Base-by-base conservation (phyloP, 2,113 vertebrate species). In the Athene noctua region DNA sequence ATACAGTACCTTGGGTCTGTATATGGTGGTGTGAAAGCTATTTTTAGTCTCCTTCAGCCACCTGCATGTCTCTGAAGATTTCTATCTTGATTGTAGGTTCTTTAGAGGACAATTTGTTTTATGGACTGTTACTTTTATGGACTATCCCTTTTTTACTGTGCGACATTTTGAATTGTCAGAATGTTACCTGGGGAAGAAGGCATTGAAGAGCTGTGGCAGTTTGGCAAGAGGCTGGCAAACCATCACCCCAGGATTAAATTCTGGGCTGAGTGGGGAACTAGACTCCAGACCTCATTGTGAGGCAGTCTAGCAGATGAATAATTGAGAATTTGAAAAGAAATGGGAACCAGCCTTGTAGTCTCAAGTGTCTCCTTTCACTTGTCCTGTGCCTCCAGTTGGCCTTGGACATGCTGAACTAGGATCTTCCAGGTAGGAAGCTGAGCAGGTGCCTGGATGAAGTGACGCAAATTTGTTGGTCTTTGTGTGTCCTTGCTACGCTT, bases 21-120 rank as follows among this genome's bases (percentile, higher is more conserved):
- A 26, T 6, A 6, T 13, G 77, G 65, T 62, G 70, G 40, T 1
- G 3, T 0, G 0, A 59, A 61, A 72, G 66, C 70, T 94, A 85
- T 95, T 96, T 93, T 85, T 42, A 61, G 87, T 9, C 44, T 42
- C 11, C 1, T 55, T 77, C 66, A 65, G 92, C 87, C 95, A 96
- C 96, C 96, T 97, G 96, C 46, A 10, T 7, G 16, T 88, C 40
- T 82, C 58, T 73, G 74, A 36, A 78, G 75, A 20, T 82, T 95
- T 66, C 59, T 25, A 8, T 61, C 29, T 49, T 18, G 25, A 15
- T 3, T 9, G 19, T 29, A 62, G 65, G 26, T 29, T 71, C 71
- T 58, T 42, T 17, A 68, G 40, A 79, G 21, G 23, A 65, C 58
- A 29, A 27, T 30, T 30, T 52, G 8, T 10, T 22, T 74, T 44